phyloP scores from a whole-genome alignment of 2,888 invertebrate species.

The Synergus gifuensis region DNA sequence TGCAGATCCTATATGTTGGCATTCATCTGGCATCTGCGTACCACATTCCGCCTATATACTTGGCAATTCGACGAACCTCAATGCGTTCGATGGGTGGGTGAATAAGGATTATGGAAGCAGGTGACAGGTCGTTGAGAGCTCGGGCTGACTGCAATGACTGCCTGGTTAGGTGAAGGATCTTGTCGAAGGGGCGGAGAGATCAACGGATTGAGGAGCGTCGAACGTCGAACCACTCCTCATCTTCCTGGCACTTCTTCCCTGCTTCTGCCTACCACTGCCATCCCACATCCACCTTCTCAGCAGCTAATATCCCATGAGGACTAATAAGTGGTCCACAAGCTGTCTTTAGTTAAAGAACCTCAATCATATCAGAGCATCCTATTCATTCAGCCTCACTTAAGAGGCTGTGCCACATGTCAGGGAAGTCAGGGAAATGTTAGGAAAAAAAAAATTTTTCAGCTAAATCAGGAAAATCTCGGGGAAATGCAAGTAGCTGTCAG shows the following conservation, averaged over 20 bases:
- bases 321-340: conserved; percentile 5
- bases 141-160: conserved; percentile 49
- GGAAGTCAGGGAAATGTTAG: too few species aligned
- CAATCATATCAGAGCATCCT: conserved; percentile 1
- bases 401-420: background rate
- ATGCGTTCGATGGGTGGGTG: conserved; percentile 75
- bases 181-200: conserved; percentile 42
- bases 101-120: conserved; percentile 75
- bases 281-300: conserved; percentile 17
- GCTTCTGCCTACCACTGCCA: background rate
- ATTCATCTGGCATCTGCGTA: conserved; percentile 45
- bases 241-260: background rate
- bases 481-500: too few species aligned
- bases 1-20: conserved; percentile 46
- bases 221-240: conserved; percentile 40
- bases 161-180: conserved; percentile 57
- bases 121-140: conserved; percentile 61
- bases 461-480: too few species aligned
- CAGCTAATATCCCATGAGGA: conserved; percentile 5
- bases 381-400: conserved; percentile 7
- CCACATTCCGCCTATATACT: conserved; percentile 69
- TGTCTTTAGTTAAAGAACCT: conserved; percentile 1
- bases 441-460: too few species aligned
- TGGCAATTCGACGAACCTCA: conserved; percentile 70
- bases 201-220: conserved; percentile 20